Conservation (phyloP, 2,113 vertebrate genomes). For the Cyphomyrus discorhynchus region DNA sequence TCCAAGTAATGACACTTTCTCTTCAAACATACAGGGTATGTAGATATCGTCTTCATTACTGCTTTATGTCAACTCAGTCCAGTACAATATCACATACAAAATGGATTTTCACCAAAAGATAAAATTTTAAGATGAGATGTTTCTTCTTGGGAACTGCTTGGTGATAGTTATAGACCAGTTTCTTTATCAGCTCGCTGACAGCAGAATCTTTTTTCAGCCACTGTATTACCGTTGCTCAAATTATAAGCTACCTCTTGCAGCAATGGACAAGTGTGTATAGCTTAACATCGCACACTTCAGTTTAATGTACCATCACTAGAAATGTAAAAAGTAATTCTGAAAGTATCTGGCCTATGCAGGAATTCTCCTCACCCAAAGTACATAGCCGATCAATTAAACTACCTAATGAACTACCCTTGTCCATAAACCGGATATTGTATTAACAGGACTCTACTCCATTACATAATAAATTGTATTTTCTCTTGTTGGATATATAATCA, state of each 20-base stretch:
- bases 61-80: background rate
- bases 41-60: background rate
- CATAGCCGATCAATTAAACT: conserved; percentile 28
- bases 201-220: background rate
- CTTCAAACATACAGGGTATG: background rate
- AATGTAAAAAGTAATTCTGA: conserved; percentile 4
- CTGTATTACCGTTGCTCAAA: background rate
- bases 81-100: background rate
- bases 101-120: background rate
- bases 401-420: conserved; percentile 16
- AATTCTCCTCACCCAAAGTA: background rate
- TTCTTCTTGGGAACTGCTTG: background rate
- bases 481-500: conserved; percentile 48
- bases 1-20: background rate
- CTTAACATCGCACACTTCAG: background rate
- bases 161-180: background rate
- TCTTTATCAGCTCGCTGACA: background rate
- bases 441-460: conserved; percentile 45
- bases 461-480: conserved; percentile 36
- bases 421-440: conserved; percentile 27
- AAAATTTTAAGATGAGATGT: background rate
- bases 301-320: background rate
- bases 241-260: background rate
- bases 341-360: conserved; percentile 40
- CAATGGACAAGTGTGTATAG: background rate